These are phyloP conservation scores for Carlito syrichta DNA, from an alignment of 2,113 vertebrate genomes.

Conservation along the genomic window DNA sequence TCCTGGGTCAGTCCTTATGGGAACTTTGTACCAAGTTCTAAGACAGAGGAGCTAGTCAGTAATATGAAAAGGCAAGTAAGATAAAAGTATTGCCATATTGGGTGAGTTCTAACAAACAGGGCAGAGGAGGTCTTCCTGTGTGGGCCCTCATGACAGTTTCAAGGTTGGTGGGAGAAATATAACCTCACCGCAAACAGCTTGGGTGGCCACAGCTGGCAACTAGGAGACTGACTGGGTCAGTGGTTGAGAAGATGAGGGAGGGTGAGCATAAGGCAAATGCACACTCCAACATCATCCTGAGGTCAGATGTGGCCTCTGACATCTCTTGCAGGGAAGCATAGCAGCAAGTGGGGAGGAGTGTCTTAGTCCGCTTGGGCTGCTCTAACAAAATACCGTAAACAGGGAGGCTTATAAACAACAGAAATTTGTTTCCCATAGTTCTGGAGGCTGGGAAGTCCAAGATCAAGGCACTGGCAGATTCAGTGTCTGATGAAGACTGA, in stretches of 20 bases:
- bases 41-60: not conserved
- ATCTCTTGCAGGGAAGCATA: not conserved
- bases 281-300: not conserved
- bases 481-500: not conserved
- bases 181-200: not conserved
- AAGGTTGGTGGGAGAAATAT: not conserved
- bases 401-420: not conserved
- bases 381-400: not conserved
- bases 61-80: not conserved
- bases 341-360: not conserved
- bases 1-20: not conserved
- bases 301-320: not conserved
- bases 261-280: not conserved
- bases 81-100: not conserved
- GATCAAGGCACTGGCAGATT: not conserved
- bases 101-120: not conserved
- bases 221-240: not conserved
- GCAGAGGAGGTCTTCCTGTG: not conserved
- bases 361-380: not conserved
- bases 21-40: not conserved
- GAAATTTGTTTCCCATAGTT: not conserved
- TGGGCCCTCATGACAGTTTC: not conserved
- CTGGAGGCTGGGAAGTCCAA: not conserved
- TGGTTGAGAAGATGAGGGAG: not conserved
- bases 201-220: not conserved